Evolutionary conservation across 2,797 vertebrate genomes (phyloP).

Genomic region (Heterohyrax brucei): DNA sequence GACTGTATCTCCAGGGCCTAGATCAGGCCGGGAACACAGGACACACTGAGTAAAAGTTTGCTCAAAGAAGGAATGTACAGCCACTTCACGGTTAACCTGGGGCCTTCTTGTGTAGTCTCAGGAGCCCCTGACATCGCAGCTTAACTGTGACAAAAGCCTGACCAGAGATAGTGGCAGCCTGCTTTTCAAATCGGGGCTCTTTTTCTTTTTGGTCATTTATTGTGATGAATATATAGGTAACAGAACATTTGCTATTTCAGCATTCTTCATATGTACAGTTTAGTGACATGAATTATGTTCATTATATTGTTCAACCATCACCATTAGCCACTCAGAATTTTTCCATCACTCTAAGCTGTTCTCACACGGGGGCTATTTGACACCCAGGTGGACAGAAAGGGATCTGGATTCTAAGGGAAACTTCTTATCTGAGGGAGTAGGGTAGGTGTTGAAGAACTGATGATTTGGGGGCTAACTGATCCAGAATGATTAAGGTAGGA

Average conservation of each 20-base stretch:
- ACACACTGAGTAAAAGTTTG: neutral
- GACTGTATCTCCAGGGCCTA: neutral
- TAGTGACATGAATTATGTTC: neutral
- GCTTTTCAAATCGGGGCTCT: neutral
- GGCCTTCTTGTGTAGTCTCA: neutral
- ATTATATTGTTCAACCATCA: neutral
- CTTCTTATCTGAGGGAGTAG: neutral
- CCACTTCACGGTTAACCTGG: neutral
- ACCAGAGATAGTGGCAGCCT: neutral
- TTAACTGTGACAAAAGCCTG: neutral
- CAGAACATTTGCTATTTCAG: neutral
- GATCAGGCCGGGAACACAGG: neutral
- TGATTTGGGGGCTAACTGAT: neutral
- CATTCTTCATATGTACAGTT: neutral
- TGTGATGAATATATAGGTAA: neutral
- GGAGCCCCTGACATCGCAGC: neutral
- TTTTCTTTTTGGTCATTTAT: neutral
- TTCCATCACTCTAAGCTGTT: neutral
- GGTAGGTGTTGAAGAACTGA: neutral
- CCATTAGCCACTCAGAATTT: neutral
- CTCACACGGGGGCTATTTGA: neutral
- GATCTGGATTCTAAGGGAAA: neutral
- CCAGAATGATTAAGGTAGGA: neutral
- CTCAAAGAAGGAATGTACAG: neutral
- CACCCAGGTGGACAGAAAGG: neutral